Evolutionary conservation across 2,113 vertebrate species (phyloP).

Genomic region (Oncorhynchus gorbuscha): DNA sequence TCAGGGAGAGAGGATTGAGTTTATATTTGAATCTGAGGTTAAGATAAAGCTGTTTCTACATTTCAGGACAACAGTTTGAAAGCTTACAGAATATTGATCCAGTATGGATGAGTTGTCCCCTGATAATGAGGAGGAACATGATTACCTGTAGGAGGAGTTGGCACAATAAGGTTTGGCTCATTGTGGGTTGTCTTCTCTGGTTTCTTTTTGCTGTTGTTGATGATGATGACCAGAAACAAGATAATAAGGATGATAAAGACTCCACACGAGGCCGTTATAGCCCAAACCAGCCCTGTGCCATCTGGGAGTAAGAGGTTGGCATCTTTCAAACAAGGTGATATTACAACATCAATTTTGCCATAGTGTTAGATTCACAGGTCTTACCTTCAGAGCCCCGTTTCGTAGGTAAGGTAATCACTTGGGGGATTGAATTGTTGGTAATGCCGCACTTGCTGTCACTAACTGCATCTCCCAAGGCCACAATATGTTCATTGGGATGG

Average conservation of each 20-base stretch:
- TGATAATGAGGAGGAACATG: too few relatives aligned
- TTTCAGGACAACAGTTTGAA: too few relatives aligned
- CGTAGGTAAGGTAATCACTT: neutral
- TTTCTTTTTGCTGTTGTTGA: neutral
- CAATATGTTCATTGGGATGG: conserved; percentile 11
- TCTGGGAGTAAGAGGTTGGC: neutral
- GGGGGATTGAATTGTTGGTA: fast-evolving
- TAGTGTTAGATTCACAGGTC: neutral
- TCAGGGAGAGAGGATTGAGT: too few relatives aligned
- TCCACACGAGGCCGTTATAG: neutral
- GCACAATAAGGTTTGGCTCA: too few relatives aligned
- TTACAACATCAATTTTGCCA: too few relatives aligned
- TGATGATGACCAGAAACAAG: neutral
- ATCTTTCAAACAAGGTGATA: too few relatives aligned
- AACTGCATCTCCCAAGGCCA: conserved; percentile 27
- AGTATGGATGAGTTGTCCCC: too few relatives aligned
- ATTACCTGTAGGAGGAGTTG: conserved; percentile 5
- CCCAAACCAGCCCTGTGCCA: neutral
- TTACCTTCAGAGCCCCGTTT: neutral
- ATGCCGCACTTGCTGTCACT: conserved; percentile 56
- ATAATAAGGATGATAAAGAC: neutral
- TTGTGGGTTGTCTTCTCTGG: neutral
- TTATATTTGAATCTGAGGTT: too few relatives aligned
- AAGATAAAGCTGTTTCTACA: too few relatives aligned
- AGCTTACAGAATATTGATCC: too few relatives aligned